These are phyloP conservation scores for Drosophila siamana DNA, from an alignment of 2,888 invertebrate species.

Conservation along the genomic window DNA sequence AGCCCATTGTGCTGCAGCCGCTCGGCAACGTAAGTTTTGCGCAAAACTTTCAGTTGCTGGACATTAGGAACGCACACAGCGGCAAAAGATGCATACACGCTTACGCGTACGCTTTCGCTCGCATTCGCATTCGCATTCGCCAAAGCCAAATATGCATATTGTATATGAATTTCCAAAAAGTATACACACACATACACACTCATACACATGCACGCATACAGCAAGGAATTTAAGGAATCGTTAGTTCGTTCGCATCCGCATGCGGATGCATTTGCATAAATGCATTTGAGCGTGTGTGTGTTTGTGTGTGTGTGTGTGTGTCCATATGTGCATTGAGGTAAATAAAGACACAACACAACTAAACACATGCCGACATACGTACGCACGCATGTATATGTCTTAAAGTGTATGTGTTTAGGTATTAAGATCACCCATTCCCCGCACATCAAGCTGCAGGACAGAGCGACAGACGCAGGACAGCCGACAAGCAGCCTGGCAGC, in stretches of 20 bases:
- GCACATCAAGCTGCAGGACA: not conserved
- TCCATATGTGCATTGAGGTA: slow-evolving; percentile 20
- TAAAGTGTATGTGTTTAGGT: slow-evolving; percentile 27
- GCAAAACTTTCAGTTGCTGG: slow-evolving; percentile 60
- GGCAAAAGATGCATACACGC: slow-evolving; percentile 52
- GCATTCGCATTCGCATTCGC: slow-evolving; percentile 44
- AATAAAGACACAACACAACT: slow-evolving; percentile 17
- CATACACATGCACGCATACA: slow-evolving; percentile 1
- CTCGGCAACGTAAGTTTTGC: slow-evolving; percentile 40
- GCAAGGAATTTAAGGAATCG: slow-evolving; percentile 65
- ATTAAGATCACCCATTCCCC: slow-evolving; percentile 43
- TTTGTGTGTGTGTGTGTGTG: slow-evolving; percentile 10
- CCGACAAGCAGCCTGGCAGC: not conserved
- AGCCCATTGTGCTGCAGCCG: slow-evolving; percentile 2
- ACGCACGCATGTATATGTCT: not conserved
- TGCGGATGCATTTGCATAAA: slow-evolving; percentile 43
- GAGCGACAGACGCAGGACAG: not conserved
- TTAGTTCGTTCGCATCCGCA: slow-evolving; percentile 48
- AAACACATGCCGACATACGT: slow-evolving; percentile 9
- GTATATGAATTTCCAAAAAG: slow-evolving; percentile 66
- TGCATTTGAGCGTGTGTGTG: slow-evolving; percentile 20
- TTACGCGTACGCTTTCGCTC: slow-evolving; percentile 23
- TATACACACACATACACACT: slow-evolving; percentile 26
- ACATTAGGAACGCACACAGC: slow-evolving; percentile 46
- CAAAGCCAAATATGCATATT: slow-evolving; percentile 67